These are phyloP conservation scores for Avahi laniger DNA, from an alignment of 2,797 vertebrate species.

Conservation along the genomic window DNA sequence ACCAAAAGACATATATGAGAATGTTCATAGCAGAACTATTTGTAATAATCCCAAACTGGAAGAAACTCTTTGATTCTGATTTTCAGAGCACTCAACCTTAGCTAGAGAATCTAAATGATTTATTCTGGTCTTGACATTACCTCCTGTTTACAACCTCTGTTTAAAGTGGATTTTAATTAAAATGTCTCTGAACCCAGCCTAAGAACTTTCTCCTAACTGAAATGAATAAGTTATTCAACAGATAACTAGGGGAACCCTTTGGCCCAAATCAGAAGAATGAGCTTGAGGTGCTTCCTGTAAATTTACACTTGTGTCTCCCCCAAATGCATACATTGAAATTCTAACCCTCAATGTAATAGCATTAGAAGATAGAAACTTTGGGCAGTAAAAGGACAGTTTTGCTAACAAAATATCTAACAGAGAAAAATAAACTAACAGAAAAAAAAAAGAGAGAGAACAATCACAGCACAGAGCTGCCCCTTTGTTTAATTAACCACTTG, in stretches of 20 bases:
- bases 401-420: no score
- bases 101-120: background rate
- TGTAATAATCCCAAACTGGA: background rate
- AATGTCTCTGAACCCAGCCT: background rate
- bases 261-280: background rate
- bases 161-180: background rate
- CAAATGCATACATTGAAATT: background rate
- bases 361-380: background rate
- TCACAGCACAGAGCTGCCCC: no score
- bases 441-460: no score
- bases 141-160: background rate
- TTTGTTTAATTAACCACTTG: no score
- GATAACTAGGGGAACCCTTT: background rate
- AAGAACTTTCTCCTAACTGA: background rate
- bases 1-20: background rate
- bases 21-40: background rate
- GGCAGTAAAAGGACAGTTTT: no score
- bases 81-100: background rate
- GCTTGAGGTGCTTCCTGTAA: background rate
- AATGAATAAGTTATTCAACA: background rate
- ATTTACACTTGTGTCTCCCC: background rate
- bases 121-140: background rate
- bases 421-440: no score
- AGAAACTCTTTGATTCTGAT: background rate
- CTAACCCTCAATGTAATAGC: background rate